phyloP scores from a whole-genome alignment of 2,888 invertebrate species.

The Drosophila formosana region DNA sequence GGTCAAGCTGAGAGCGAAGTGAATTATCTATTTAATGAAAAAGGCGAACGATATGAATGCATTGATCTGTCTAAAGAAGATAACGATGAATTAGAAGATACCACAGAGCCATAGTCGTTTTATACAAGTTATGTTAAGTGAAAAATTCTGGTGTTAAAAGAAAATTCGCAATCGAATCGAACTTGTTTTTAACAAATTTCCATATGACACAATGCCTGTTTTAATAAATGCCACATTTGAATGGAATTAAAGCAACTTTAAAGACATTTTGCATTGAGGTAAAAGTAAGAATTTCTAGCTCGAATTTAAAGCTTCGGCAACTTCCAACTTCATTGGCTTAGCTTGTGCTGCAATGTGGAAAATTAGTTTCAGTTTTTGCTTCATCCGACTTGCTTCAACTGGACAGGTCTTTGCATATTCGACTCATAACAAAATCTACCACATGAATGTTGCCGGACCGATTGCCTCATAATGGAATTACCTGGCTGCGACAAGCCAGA shows the following conservation, averaged over 20 bases:
- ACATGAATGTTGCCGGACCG: constrained; percentile 16
- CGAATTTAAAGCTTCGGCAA: constrained; percentile 52
- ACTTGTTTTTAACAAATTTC: neutral
- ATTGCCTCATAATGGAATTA: constrained; percentile 72
- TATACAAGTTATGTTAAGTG: neutral
- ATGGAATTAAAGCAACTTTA: neutral
- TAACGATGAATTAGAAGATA: neutral
- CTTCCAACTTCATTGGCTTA: constrained; percentile 58
- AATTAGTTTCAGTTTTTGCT: constrained; percentile 77
- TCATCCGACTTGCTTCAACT: constrained; percentile 21
- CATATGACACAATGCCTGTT: neutral
- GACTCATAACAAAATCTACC: constrained; percentile 24
- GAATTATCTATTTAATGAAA: neutral
- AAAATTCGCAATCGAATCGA: neutral
- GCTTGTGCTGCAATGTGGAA: constrained; percentile 79
- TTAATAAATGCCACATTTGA: neutral
- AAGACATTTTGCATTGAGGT: neutral
- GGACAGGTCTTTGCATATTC: constrained; percentile 30
- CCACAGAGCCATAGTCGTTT: neutral
- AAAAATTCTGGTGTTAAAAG: constrained; percentile 2
- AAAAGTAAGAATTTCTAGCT: neutral
- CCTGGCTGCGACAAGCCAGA: constrained; percentile 36
- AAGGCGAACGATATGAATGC: neutral
- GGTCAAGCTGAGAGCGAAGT: neutral
- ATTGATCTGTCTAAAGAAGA: neutral